Percentiles rank a stretch among this genome's conserved stretches.
Evolutionary conservation across 2,797 vertebrate species (phyloP).

Genomic region (Capromys pilorides): DNA sequence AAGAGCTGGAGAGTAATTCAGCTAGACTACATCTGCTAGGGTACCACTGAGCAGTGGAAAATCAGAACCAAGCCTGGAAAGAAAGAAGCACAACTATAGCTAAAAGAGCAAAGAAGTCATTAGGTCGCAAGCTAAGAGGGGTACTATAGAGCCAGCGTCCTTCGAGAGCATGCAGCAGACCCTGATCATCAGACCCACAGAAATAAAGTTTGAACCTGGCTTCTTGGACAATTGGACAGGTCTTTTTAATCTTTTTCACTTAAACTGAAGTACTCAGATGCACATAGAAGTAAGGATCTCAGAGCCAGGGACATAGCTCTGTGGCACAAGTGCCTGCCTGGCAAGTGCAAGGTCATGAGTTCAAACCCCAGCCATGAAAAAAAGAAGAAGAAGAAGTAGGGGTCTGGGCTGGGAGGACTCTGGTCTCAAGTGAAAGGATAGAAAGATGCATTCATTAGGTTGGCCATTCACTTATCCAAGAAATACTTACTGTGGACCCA

Average conservation of each 20-base stretch:
- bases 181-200: background rate
- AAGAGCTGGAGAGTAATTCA: background rate
- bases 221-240: background rate
- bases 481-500: background rate
- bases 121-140: background rate
- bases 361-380: too few relatives aligned
- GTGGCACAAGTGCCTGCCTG: too few relatives aligned
- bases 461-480: background rate
- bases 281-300: background rate
- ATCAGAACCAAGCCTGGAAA: slow-evolving; percentile 18
- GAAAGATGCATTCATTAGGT: background rate
- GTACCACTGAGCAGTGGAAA: background rate
- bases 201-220: background rate
- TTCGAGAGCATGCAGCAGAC: background rate
- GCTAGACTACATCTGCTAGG: background rate
- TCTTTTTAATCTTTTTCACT: background rate
- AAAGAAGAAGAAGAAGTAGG: too few relatives aligned
- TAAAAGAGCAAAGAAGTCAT: background rate
- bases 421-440: background rate
- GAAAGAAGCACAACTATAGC: background rate
- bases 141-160: background rate
- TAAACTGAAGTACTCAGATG: background rate
- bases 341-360: too few relatives aligned
- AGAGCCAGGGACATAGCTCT: too few relatives aligned
- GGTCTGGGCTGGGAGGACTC: background rate